Conservation (phyloP, 2,888 invertebrate species). For the Stegophylla sp. region DNA sequence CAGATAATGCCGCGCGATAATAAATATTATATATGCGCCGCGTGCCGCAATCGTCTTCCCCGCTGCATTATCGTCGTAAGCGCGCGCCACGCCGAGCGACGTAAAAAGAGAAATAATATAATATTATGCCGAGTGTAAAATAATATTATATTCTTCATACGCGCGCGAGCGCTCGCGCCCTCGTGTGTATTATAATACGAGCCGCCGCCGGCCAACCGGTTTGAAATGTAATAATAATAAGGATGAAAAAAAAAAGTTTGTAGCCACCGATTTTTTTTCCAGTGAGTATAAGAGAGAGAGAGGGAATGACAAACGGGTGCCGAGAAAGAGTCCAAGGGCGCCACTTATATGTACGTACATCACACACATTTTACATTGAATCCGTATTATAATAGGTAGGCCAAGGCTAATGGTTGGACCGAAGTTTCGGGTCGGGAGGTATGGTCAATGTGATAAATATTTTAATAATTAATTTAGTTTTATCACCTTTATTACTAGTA, state of each 20-base stretch:
- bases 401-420: too few species aligned
- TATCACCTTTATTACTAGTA: too few species aligned
- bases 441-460: too few species aligned
- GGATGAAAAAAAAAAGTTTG: conserved; percentile 20
- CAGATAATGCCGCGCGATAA: conserved; percentile 52
- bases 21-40: conserved; percentile 29
- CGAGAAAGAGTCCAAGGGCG: conserved; percentile 31
- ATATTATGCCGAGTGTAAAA: background rate
- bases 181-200: too few species aligned
- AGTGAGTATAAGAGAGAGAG: background rate
- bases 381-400: too few species aligned
- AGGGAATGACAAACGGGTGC: conserved; percentile 15
- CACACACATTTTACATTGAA: too few species aligned
- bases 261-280: conserved; percentile 30
- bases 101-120: conserved; percentile 6
- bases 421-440: too few species aligned
- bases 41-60: background rate
- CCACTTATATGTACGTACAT: background rate
- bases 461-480: too few species aligned
- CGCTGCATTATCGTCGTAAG: background rate
- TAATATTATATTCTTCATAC: conserved; percentile 10
- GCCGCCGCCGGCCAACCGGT: conserved; percentile 20
- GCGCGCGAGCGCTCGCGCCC: background rate
- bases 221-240: conserved; percentile 17
- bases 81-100: background rate